Evolutionary conservation across 2,888 invertebrate genomes (phyloP), one percentile per base, ranked within the genome.

Genomic region (Ormia ochracea): DNA sequence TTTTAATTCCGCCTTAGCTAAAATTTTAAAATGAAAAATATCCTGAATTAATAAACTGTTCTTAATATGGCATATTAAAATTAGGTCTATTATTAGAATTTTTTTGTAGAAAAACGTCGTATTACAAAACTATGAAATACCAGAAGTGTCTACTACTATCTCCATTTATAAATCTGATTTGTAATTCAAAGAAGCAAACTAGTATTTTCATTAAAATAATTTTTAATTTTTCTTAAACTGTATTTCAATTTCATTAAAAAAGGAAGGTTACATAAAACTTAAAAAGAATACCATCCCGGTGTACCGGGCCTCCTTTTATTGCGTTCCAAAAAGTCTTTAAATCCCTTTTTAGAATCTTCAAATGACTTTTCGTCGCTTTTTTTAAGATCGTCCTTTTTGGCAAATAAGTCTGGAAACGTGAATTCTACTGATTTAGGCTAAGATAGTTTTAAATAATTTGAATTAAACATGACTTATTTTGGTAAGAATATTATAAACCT

Each of bases 271-370:
- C 66, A 48, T 68, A 6, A 3, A 21, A 58, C 65, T 92, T n/a
- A 95, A 85, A 94, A 91, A 31, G 93, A 92, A 89, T 93, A 96
- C 96, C 96, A 96, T 78, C 94, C 93, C 4, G 96, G 95, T 48
- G 94, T 90, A 84, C 94, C 94, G 50, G 93, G 92, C 85, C 94
- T 91, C 77, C 93, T 90, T 88, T 93, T 94, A 85, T 94, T 94
- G 82, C 91, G 91, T 1, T 93, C 91, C 70, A 94, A 85, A 84
- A 91, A 94, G 12, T 91, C 87, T 85, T 92, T 91, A 83, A 91
- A 93, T 1, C 90, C 91, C 52, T 92, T 90, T 86, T 94, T 93
- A 0, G 93, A 90, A 83, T 93, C 92, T 26, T 93, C 92, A 61
- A 94, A 83, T 3, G 92, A 88, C 84, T 93, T 93, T n/a, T 93